Percentiles rank a stretch among this genome's conserved stretches.
These are phyloP conservation scores for Enoplosus armatus DNA, from an alignment of 2,797 vertebrate species.

Conservation along the genomic window DNA sequence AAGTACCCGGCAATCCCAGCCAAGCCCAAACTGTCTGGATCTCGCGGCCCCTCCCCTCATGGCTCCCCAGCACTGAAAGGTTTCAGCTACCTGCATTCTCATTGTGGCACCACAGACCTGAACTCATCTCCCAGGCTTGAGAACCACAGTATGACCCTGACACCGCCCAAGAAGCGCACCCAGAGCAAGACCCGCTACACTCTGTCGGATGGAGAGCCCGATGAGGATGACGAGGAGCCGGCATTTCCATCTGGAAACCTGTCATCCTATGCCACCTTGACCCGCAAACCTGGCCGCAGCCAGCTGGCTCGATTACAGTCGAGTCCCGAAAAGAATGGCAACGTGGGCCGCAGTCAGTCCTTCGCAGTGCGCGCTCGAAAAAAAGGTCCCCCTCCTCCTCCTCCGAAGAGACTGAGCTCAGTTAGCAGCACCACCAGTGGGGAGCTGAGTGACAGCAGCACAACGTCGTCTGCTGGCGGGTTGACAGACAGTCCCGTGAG, in stretches of 20 bases:
- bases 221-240: conserved; percentile 84
- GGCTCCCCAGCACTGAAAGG: conserved; percentile 81
- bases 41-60: conserved; percentile 59
- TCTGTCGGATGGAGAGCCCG: conserved; percentile 90
- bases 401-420: conserved; percentile 95
- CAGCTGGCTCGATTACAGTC: conserved; percentile 79
- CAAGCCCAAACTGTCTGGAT: conserved; percentile 76
- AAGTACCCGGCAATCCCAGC: conserved; percentile 87
- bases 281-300: conserved; percentile 89
- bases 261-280: conserved; percentile 93
- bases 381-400: conserved; percentile 93
- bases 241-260: conserved; percentile 73
- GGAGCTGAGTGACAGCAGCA: conserved; percentile 74
- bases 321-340: conserved; percentile 76
- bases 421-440: conserved; percentile 83
- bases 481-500: conserved; percentile 67
- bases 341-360: conserved; percentile 93
- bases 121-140: background rate
- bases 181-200: conserved; percentile 92
- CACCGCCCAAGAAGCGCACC: conserved; percentile 86
- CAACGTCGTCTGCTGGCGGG: conserved; percentile 9
- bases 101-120: conserved; percentile 73
- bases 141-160: conserved; percentile 42
- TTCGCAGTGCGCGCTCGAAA: conserved; percentile 92
- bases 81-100: conserved; percentile 86